Evolutionary conservation across 2,888 invertebrate species (phyloP), one percentile per base, ranked within the genome.

Genomic region (Stenchaetothrips biformis): DNA sequence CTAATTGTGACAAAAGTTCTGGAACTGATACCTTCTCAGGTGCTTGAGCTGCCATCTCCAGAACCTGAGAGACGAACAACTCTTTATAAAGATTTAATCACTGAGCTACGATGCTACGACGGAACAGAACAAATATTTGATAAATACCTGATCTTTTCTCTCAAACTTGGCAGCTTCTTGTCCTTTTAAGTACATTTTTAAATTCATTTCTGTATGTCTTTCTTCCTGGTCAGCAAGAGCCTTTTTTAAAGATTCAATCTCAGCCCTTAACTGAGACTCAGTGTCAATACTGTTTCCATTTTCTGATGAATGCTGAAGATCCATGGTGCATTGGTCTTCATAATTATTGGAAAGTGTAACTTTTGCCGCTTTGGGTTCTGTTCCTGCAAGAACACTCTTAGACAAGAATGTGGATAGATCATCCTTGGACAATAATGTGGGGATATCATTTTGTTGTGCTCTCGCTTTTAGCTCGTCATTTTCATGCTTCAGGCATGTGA

Each of bases 121-220:
- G 77, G 59, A 79, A 80, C 25, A 67, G 48, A 47, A 18, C 79
- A 49, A 67, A 77, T 79, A 25, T 81, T 77, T n/a, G 78, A 79
- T 27, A 78, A 49, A 85, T 87, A 93, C 94, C 90, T 92, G 91
- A 85, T 92, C 92, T 84, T 91, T 89, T 82, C 89, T 89, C 85
- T 93, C 92, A 86, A 92, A 89, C 84, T 91, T 91, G 79, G 93
- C 94, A n/a, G 94, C 92, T 85, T 94, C 92, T 84, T 93, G 92
- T 49, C 94, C 94, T 87, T 95, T 93, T 84, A 92, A 91, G 87
- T 93, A 94, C 93, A 94, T 93, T 87, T 94, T 92, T 85, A 94
- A 88, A 87, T 94, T 94, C 88, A 92, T 90, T 84, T 93, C 90
- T 84, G 92, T 92, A 84, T 94, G 93, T 83, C 91, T 90, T 83